Evolutionary conservation across 1,140 invertebrate genomes (phyloP).

Genomic region (Kradibia gibbosae): DNA sequence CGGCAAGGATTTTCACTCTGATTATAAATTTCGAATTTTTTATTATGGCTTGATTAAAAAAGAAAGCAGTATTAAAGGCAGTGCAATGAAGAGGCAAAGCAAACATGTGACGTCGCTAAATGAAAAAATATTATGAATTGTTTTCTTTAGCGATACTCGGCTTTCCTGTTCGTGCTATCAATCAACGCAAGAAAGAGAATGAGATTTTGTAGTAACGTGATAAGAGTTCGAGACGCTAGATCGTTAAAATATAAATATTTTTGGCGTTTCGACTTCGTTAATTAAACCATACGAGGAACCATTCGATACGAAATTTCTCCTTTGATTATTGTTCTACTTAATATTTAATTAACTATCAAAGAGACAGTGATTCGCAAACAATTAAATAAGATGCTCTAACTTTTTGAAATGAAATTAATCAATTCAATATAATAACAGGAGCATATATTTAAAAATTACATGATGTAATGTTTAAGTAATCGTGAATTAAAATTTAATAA

Average conservation of each 20-base stretch:
- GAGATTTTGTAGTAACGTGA: not conserved
- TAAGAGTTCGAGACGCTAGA: not conserved
- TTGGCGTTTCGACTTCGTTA: not conserved
- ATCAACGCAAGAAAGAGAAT: not conserved
- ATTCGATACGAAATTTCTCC: no score
- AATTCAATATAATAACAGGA: no score
- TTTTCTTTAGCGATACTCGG: not conserved
- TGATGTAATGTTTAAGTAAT: no score
- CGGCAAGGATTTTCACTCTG: not conserved
- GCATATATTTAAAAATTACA: no score
- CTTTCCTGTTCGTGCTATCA: not conserved
- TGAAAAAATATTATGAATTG: constrained; percentile 33
- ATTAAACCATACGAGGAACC: not conserved
- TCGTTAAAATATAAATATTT: not conserved
- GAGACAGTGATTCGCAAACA: no score
- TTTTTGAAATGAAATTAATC: no score
- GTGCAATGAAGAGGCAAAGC: not conserved
- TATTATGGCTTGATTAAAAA: constrained; percentile 30
- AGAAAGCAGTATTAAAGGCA: constrained; percentile 10
- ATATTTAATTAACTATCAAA: no score
- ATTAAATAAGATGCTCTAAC: no score
- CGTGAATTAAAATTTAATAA: not conserved
- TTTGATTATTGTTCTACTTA: no score
- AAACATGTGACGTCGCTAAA: not conserved
- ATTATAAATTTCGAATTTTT: constrained; percentile 4